These are phyloP conservation scores for Rhabdophis nuchalis DNA, from an alignment of 2,797 vertebrate genomes.

Conservation along the genomic window DNA sequence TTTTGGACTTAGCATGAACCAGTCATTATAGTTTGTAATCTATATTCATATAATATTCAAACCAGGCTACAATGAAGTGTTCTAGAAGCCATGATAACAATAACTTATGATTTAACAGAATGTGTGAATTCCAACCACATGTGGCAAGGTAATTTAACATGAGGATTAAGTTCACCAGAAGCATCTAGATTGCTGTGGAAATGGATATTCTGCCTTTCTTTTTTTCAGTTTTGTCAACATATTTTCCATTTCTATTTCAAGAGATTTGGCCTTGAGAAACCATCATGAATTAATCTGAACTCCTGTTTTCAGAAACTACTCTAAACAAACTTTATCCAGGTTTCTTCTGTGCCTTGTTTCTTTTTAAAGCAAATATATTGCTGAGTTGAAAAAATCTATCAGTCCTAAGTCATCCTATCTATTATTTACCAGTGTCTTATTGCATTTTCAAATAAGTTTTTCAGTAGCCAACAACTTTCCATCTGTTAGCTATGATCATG, in stretches of 20 bases:
- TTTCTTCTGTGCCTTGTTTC: neutral
- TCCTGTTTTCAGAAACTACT: neutral
- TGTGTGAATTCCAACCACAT: neutral
- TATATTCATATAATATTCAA: neutral
- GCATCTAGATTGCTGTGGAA: neutral
- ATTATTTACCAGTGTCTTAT: neutral
- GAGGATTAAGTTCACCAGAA: neutral
- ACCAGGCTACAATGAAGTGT: neutral
- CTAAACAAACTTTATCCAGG: neutral
- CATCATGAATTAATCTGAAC: neutral
- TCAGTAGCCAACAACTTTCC: neutral
- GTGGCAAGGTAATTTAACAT: neutral
- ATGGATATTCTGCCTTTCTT: neutral
- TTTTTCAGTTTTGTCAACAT: neutral
- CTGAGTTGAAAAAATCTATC: neutral
- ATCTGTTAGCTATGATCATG: neutral
- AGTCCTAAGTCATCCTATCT: neutral
- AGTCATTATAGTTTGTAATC: neutral
- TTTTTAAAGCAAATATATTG: slow-evolving; percentile 7
- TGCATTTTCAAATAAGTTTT: neutral
- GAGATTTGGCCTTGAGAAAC: neutral
- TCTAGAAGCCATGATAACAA: neutral
- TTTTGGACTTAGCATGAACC: neutral
- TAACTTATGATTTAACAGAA: neutral
- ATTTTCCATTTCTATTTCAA: neutral